Evolutionary conservation across 1,140 invertebrate species (phyloP).

Genomic region (Drosophila dunni): DNA sequence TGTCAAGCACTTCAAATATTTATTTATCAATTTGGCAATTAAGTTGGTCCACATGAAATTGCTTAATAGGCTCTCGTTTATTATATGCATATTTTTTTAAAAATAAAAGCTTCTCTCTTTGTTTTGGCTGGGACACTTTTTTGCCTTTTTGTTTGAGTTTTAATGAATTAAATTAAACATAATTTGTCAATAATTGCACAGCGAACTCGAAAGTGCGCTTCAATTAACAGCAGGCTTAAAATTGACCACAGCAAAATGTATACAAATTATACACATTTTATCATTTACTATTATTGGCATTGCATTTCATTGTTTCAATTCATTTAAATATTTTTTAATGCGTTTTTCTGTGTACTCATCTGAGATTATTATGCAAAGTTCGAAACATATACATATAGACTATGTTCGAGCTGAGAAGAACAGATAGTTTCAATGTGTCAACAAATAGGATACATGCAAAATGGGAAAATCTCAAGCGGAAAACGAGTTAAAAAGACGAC

Average conservation of each 20-base stretch:
- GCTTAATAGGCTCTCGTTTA: slow-evolving; percentile 58
- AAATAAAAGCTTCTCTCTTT: slow-evolving; percentile 38
- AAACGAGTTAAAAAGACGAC: slow-evolving; percentile 49
- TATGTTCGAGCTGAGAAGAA: slow-evolving; percentile 30
- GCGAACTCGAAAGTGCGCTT: slow-evolving; percentile 51
- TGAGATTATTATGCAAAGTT: neutral
- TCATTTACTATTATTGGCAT: slow-evolving; percentile 42
- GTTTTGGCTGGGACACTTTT: slow-evolving; percentile 22
- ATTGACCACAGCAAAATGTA: slow-evolving; percentile 57
- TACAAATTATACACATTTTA: slow-evolving; percentile 54
- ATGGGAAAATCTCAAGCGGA: slow-evolving; percentile 65
- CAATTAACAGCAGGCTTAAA: slow-evolving; percentile 64
- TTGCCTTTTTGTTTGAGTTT: slow-evolving; percentile 50
- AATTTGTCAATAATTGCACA: slow-evolving; percentile 63
- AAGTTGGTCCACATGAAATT: slow-evolving; percentile 50
- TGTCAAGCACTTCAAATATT: slow-evolving; percentile 31
- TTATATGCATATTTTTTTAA: slow-evolving; percentile 58
- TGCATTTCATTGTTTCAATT: slow-evolving; percentile 1
- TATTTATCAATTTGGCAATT: slow-evolving; percentile 65
- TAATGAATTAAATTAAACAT: slow-evolving; percentile 69
- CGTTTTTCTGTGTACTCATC: neutral
- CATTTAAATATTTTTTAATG: neutral
- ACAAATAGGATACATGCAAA: slow-evolving; percentile 68
- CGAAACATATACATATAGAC: neutral
- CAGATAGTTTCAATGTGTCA: slow-evolving; percentile 75